Evolutionary conservation across 2,113 vertebrate genomes (phyloP), one percentile per base, ranked within the genome.

Genomic region (Sturnus vulgaris): DNA sequence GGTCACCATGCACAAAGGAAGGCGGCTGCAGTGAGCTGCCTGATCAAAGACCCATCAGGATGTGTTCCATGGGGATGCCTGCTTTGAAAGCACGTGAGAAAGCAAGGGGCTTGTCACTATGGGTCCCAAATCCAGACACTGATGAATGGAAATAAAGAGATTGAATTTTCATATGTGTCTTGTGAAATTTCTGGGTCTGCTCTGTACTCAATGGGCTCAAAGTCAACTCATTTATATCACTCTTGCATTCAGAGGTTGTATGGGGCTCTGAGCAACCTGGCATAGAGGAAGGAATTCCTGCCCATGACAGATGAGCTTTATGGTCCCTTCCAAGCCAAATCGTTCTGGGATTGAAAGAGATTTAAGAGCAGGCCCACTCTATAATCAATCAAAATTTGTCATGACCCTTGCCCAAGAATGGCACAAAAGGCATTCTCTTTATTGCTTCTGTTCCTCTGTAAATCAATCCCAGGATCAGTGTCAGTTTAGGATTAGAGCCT

Each of bases 81-180:
- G 37, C 46, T 76, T 56, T 82, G 82, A 44, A 77, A 57, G 30
- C 21, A 17, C 1, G 0, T 0, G 6, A 52, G 50, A 79, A 18
- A 70, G 31, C 55, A 39, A 7, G 27, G 46, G 44, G 44, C 35
- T 86, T 66, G 24, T 0, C 10, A 27, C 30, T 25, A 1, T 1
- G 15, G 24, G 44, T 52, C 68, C 47, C 87, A 70, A 73, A 73
- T 5, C 31, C 65, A 64, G 44, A 68, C 56, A 28, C 33, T 77
- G 71, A 59, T 14, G 31, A 81, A 75, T 40, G 37, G 60, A 71
- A 96, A 96, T 96, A 97, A 88, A 96, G 35, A 73, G 25, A 70
- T 8, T 42, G 66, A 80, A 52, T 73, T 77, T 73, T 70, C 15
- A 7, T 2, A 6, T 1, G 31, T 68, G 28, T 39, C 57, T 50